Evolutionary conservation across 2,797 vertebrate species (phyloP).

Genomic region (Gymnothorax javanicus): DNA sequence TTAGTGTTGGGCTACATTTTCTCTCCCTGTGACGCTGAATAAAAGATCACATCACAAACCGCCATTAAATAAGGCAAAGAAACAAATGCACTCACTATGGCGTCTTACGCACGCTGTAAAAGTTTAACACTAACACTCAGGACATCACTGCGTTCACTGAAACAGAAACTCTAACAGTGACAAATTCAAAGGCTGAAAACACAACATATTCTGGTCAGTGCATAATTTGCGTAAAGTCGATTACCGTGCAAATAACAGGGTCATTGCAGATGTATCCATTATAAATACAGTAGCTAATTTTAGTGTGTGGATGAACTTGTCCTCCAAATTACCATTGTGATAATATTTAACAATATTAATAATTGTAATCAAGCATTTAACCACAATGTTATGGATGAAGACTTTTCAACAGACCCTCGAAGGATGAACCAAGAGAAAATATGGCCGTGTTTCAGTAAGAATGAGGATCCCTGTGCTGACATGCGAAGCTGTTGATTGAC

Average conservation of each 20-base stretch:
- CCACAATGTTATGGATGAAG: neutral
- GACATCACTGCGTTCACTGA: neutral
- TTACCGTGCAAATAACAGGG: neutral
- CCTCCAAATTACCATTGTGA: neutral
- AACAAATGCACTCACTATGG: neutral
- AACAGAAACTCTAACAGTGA: neutral
- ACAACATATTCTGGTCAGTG: neutral
- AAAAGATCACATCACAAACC: neutral
- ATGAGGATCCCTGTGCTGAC: neutral
- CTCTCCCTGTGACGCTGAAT: neutral
- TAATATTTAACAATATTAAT: too few relatives aligned
- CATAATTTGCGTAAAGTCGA: neutral
- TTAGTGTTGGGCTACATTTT: neutral
- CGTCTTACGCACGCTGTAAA: too few relatives aligned
- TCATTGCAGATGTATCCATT: neutral
- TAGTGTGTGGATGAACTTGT: neutral
- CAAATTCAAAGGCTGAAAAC: neutral
- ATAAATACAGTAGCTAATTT: neutral
- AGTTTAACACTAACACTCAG: too few relatives aligned
- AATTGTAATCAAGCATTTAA: neutral
- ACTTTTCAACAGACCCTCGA: neutral
- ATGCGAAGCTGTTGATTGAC: neutral
- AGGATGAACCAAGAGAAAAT: neutral
- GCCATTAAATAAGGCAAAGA: neutral
- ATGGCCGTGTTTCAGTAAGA: neutral